Base-by-base conservation (phyloP, 2,113 vertebrate species). In the Calypte anna region DNA sequence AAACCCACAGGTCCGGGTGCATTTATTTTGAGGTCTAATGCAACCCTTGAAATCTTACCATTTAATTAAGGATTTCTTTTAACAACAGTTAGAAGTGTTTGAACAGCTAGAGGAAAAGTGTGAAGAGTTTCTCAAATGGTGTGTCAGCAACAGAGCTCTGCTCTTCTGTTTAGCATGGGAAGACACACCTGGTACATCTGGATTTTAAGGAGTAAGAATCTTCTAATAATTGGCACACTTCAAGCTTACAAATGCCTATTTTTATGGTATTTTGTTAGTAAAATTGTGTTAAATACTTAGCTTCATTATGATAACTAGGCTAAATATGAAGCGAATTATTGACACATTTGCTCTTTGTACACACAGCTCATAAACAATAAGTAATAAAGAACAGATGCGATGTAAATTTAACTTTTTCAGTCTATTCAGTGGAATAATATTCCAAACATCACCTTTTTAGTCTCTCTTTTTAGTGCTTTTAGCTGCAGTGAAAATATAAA, bases 51-150 rank as follows among this genome's bases (percentile, higher is more conserved):
- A 97, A 96, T 88, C 23, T 50, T 46, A 63, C 51, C 68, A 88
- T 96, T 96, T 97, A 97, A 97, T 96, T 94, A 97, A 83, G 46
- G 91, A 94, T 91, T 78, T 81, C 90, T 87, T 92, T 86, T 62
- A 95, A 90, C 84, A 95, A 31, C 40, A 91, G 95, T 90, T 89
- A 93, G 68, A 91, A 84, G 38, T 48, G 84, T 91, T 80, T 85
- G 89, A 97, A 95, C 46, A 82, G 88, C 68, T 93, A 91, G 27
- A n/a, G n/a, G 48, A 72, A 57, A 24, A 73, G 76, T 77, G 92
- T 84, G 92, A 93, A 95, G 50, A 2, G 24, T 38, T 82, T 54
- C 76, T 90, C 77, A 78, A 91, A 78, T 17, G 63, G 33, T 12
- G 7, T 43, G 22, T 25, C 54, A 57, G 57, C 27, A 57, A 66